These are phyloP conservation scores for Hyperopisus bebe DNA, from an alignment of 2,113 vertebrate species.

Conservation along the genomic window DNA sequence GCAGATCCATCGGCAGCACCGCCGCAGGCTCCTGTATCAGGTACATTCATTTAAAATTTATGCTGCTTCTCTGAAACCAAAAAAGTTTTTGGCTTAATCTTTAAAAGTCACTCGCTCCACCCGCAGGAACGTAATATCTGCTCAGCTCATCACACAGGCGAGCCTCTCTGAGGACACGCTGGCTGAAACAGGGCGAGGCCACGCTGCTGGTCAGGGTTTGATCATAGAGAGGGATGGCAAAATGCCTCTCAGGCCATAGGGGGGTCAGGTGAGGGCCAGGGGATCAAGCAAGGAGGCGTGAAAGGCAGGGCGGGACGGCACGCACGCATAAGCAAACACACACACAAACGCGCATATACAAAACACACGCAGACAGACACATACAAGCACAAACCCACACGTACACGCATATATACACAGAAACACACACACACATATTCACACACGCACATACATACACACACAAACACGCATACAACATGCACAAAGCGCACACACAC, in stretches of 20 bases:
- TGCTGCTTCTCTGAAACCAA: not conserved
- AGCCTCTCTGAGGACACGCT: not conserved
- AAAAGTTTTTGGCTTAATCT: not conserved
- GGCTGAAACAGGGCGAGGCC: not conserved
- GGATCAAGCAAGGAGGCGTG: not conserved
- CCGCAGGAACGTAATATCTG: not conserved
- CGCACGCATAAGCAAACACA: not conserved
- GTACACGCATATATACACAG: not conserved
- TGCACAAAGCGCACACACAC: rapidly evolving
- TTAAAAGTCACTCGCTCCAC: not conserved
- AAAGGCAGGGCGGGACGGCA: not conserved
- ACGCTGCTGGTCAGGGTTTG: not conserved
- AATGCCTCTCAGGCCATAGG: not conserved
- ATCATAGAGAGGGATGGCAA: not conserved
- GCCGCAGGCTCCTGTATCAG: not conserved
- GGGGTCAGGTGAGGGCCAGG: not conserved
- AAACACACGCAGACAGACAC: not conserved
- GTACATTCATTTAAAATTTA: not conserved
- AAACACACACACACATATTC: not conserved
- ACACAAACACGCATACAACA: rapidly evolving
- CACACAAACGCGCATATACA: not conserved
- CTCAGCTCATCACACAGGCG: not conserved
- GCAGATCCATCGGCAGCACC: not conserved
- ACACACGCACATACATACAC: not conserved
- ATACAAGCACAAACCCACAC: not conserved